phyloP scores from a whole-genome alignment of 37 sponge, comb jelly and placozoan species.

The Eunapius fragilis region DNA sequence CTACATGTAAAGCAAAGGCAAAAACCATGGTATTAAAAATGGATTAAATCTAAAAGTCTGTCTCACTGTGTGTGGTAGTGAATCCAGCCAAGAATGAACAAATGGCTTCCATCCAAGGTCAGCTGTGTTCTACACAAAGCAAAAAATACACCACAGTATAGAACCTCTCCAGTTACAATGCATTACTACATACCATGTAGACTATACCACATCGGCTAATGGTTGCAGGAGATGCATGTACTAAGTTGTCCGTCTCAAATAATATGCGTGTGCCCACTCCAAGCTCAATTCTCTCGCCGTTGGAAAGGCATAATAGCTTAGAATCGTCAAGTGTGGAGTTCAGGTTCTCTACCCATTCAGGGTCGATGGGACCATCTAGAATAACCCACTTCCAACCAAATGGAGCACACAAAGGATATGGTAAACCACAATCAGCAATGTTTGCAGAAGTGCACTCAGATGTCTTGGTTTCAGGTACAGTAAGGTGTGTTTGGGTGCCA shows the following conservation, averaged over 20 bases:
- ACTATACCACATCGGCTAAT: constrained; percentile 83
- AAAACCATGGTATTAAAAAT: neutral
- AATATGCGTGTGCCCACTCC: constrained; percentile 64
- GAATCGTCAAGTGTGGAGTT: constrained; percentile 84
- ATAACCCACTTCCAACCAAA: constrained; percentile 76
- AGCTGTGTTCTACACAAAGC: constrained; percentile 12
- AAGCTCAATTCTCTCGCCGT: constrained; percentile 65
- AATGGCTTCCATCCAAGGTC: constrained; percentile 81
- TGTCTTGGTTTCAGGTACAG: neutral
- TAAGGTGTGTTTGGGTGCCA: neutral
- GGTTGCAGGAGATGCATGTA: constrained; percentile 76
- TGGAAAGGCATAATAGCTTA: constrained; percentile 71
- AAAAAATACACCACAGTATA: neutral
- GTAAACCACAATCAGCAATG: constrained; percentile 2
- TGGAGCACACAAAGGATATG: constrained; percentile 30
- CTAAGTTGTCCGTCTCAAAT: constrained; percentile 74
- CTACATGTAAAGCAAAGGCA: constrained; percentile 9
- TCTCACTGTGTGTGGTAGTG: constrained; percentile 34
- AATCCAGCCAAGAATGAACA: constrained; percentile 63
- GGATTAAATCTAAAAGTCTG: neutral
- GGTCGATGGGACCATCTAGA: constrained; percentile 84
- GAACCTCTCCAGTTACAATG: neutral
- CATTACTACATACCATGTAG: constrained; percentile 47
- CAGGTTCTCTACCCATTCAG: constrained; percentile 86
- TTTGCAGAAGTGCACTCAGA: neutral